Base-by-base conservation (phyloP, 2,797 vertebrate species). In the Spinibarbus caldwelli region DNA sequence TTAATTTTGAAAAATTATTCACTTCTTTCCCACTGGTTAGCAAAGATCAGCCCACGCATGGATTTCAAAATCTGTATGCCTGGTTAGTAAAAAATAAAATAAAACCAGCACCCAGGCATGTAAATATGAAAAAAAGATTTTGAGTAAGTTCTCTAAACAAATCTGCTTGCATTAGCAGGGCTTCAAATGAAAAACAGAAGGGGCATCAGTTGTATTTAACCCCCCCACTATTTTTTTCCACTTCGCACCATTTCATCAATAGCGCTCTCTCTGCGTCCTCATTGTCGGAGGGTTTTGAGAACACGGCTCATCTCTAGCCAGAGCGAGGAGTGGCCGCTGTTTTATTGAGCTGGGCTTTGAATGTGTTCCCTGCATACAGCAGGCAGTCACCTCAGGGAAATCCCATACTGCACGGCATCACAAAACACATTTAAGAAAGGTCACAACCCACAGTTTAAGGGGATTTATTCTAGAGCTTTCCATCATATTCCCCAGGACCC, bases 311-410 rank as follows among this genome's bases (percentile, higher is more conserved):
- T 86, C 77, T 73, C 47, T 31, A 75, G 47, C 86, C 88, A 84
- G 87, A 89, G 91, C 14, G 91, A 91, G 90, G 90, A 94, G 93
- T 84, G 85, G 87, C 90, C 89, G 88, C 89, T 91, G 89, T 90
- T 92, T 94, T 95, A 95, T 93, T 93, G 94, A 95, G 93, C 94
- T 93, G 91, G 93, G 94, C 94, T 94, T 92, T 92, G 90, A 94
- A 95, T 94, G 92, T 94, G 91, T 92, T 94, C 66, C 73, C 54
- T 73, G 49, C 45, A 67, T 77, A 59, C 54, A 49, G 43, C 34
- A 45, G 87, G 77, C 43, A 78, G 80, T 84, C 86, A 90, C 90
- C 92, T 89, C 90, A 75, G 62, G 92, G 93, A 90, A 93, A 93
- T 90, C 90, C 92, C 88, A 85, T 86, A 92, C 92, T 90, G 90